phyloP scores from a whole-genome alignment of 2,113 vertebrate species.

The Peromyscus maniculatus region DNA sequence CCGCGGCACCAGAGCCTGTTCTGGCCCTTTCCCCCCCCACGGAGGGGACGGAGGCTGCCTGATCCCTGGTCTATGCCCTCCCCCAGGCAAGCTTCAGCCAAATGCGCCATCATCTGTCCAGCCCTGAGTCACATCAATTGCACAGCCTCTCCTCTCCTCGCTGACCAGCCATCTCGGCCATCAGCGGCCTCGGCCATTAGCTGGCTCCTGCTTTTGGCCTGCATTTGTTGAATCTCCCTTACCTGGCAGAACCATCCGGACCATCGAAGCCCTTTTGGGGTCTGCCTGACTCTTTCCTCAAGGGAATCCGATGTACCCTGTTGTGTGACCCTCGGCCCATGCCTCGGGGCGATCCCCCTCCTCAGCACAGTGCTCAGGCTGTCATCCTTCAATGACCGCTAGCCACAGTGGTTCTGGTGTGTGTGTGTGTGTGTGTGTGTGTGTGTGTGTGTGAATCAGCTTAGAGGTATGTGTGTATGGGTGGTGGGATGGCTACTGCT shows the following conservation, averaged over 20 bases:
- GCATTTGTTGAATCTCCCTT: slow-evolving; percentile 77
- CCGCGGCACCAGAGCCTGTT: neutral
- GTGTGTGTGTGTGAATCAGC: slow-evolving; percentile 26
- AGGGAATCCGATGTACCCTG: slow-evolving; percentile 61
- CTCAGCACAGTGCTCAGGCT: slow-evolving; percentile 66
- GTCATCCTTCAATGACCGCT: slow-evolving; percentile 79
- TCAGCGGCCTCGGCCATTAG: slow-evolving; percentile 79
- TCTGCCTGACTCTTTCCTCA: slow-evolving; percentile 74
- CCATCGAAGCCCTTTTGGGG: slow-evolving; percentile 72
- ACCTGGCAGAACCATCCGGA: slow-evolving; percentile 77
- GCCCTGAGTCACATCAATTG: slow-evolving; percentile 79
- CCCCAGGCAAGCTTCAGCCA: slow-evolving; percentile 59
- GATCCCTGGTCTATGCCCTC: slow-evolving; percentile 29
- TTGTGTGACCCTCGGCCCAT: slow-evolving; percentile 70
- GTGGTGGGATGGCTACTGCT: slow-evolving; percentile 46
- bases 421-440: slow-evolving; percentile 54
- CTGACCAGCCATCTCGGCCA: slow-evolving; percentile 79
- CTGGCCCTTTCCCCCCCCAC: slow-evolving; percentile 54
- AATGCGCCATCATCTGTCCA: slow-evolving; percentile 73
- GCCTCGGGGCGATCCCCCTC: slow-evolving; percentile 59
- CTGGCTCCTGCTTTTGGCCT: slow-evolving; percentile 72
- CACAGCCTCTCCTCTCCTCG: slow-evolving; percentile 74
- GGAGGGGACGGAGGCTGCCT: slow-evolving; percentile 37
- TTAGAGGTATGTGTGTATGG: slow-evolving; percentile 63
- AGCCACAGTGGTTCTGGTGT: slow-evolving; percentile 72